phyloP scores from a whole-genome alignment of 1,140 invertebrate genomes.

The Panulirus ornatus region DNA sequence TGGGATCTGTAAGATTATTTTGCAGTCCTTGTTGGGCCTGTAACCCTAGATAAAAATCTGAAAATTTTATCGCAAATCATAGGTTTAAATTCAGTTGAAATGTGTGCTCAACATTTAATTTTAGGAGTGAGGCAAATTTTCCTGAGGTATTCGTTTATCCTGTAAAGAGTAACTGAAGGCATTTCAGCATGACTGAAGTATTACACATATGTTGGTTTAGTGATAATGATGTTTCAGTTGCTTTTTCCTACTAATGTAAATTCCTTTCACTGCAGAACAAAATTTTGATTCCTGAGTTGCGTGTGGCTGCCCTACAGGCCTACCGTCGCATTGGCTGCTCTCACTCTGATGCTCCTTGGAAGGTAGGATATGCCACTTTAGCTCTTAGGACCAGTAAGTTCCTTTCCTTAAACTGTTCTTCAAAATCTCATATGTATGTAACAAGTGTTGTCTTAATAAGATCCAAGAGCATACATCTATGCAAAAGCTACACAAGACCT shows the following conservation, averaged over 20 bases:
- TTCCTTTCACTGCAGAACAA: constrained; percentile 23
- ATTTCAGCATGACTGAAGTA: not conserved
- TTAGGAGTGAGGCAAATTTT: no score
- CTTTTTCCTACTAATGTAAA: not conserved
- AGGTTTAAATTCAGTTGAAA: no score
- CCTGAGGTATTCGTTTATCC: no score
- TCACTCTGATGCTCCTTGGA: constrained; percentile 26
- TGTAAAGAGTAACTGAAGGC: not conserved
- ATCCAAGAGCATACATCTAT: not conserved
- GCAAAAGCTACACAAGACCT: not conserved
- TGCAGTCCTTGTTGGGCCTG: no score
- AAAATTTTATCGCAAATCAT: no score
- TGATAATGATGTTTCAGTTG: not conserved
- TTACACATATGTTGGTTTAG: not conserved
- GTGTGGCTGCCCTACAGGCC: constrained; percentile 53
- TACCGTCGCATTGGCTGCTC: constrained; percentile 39
- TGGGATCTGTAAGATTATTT: no score
- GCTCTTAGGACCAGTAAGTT: not conserved
- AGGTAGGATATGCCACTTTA: not conserved
- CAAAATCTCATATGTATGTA: not conserved
- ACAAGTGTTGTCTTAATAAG: not conserved
- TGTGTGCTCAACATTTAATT: no score
- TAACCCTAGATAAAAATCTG: no score
- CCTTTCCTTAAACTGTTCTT: not conserved
- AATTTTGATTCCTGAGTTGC: constrained; percentile 4